phyloP scores from a whole-genome alignment of 2,797 vertebrate species.

The Oryzias sinensis region DNA sequence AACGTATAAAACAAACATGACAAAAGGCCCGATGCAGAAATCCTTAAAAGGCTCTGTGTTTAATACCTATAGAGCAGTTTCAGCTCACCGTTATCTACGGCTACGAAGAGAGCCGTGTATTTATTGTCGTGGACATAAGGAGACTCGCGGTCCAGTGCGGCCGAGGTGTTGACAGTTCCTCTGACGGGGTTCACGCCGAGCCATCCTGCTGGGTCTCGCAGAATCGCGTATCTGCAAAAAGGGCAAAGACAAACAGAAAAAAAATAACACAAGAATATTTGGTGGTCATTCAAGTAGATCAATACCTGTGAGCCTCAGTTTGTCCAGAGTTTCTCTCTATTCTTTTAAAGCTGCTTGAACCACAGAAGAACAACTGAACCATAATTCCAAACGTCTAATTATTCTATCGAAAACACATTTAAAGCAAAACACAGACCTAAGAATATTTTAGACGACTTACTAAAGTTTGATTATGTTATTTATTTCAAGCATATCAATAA shows the following conservation, averaged over 20 bases:
- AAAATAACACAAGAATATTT: conserved; percentile 1
- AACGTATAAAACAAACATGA: neutral
- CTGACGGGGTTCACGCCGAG: conserved; percentile 90
- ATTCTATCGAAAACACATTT: too few relatives aligned
- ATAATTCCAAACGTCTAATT: too few relatives aligned
- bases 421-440: too few relatives aligned
- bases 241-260: neutral
- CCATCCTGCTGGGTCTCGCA: conserved; percentile 92
- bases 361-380: too few relatives aligned
- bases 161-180: conserved; percentile 90
- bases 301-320: neutral
- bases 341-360: too few relatives aligned
- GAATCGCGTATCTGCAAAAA: conserved; percentile 83
- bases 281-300: neutral
- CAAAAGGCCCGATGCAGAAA: too few relatives aligned
- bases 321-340: neutral
- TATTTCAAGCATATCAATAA: too few relatives aligned
- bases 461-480: too few relatives aligned
- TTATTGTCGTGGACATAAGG: conserved; percentile 85
- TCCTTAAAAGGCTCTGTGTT: too few relatives aligned
- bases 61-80: neutral
- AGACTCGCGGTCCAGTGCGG: conserved; percentile 90
- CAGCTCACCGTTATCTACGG: conserved; percentile 91
- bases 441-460: too few relatives aligned
- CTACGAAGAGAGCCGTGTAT: conserved; percentile 91